Base-by-base conservation (phyloP, 2,888 invertebrate species). In the Fabriciana adippe region DNA sequence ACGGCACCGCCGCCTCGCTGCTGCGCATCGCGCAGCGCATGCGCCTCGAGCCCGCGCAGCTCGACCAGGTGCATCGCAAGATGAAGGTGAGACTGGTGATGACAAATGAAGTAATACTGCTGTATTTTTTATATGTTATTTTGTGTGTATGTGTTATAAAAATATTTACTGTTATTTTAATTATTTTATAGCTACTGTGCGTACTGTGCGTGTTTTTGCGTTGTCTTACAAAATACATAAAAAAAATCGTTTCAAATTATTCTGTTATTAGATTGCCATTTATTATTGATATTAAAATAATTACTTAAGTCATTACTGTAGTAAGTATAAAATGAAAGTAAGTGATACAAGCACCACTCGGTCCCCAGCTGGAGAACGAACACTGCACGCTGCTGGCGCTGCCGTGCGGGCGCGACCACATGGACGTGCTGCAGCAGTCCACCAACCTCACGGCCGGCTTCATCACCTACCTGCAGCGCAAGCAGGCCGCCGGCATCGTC, bases 401-500 rank as follows among this genome's bases (percentile, higher is more conserved):
- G 79, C 99, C 99, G 51, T 99, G 98, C 87, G 99, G 99, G 4
- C 95, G 96, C 72, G 98, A 99, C 89, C 97, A 97, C 86, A 95
- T 97, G 93, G 99, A 99, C 87, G 97, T 99, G 68, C 93, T 98
- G 74, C 96, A 97, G 88, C 99, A 99, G 92, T 97, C 97, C 75
- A 96, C 96, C 81, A 97, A 97, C 87, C 94, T 99, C 75, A 96
- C 96, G 77, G 95, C 95, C 73, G 98, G 98, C 75, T 99, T 99
- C 89, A 99, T 99, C 82, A 97, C 97, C 64, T 99, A 99, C 90
- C 94, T 99, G 79, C 97, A 98, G 92, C 96, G 97, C 83, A 99
- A 99, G 90, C 98, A 98, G 93, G 99, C 99, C 71, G 99, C 99
- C 76, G 99, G 99, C 79, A 99, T 99, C 83, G 98, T 99, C 78